A percentile compares a stretch with the other conserved stretches of the same genome.
Evolutionary conservation across 2,888 invertebrate species (phyloP).

Genomic region (Lasioglossum vierecki): DNA sequence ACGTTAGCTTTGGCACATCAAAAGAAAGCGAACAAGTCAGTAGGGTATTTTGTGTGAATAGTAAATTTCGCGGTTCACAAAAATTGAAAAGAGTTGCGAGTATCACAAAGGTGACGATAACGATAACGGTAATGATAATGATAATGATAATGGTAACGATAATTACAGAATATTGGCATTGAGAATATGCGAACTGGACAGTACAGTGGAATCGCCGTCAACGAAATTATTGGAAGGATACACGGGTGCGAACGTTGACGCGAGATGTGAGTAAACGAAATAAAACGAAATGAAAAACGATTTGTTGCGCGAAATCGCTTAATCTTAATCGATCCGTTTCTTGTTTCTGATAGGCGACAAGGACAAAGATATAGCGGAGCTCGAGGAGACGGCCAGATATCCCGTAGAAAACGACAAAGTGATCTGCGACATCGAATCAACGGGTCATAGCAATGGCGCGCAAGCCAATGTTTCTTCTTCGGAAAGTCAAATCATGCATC

Average conservation of each 20-base stretch:
- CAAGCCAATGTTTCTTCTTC: constrained; percentile 18
- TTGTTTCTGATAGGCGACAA: constrained; percentile 50
- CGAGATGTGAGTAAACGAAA: constrained; percentile 64
- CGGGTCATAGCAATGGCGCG: constrained; percentile 10
- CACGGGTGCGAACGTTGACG: constrained; percentile 85
- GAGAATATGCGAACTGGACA: constrained; percentile 93
- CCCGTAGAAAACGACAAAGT: constrained; percentile 45
- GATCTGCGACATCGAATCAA: constrained; percentile 55
- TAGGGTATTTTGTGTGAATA: constrained; percentile 18
- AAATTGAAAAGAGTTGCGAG: neutral
- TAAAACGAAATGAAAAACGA: neutral
- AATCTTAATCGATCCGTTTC: neutral
- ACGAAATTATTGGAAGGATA: constrained; percentile 88
- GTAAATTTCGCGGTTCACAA: neutral
- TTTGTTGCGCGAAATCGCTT: neutral
- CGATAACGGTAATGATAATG: constrained; percentile 45
- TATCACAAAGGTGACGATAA: constrained; percentile 3
- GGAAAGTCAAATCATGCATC: constrained; percentile 57
- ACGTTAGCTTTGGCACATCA: constrained; percentile 93
- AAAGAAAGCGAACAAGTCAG: constrained; percentile 90
- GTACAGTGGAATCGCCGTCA: constrained; percentile 89
- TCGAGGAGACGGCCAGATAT: constrained; percentile 33
- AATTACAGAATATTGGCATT: constrained; percentile 90
- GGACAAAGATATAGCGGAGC: constrained; percentile 49
- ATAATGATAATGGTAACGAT: neutral